Conservation (phyloP, 2,888 invertebrate species). For the Plagodis pulveraria region DNA sequence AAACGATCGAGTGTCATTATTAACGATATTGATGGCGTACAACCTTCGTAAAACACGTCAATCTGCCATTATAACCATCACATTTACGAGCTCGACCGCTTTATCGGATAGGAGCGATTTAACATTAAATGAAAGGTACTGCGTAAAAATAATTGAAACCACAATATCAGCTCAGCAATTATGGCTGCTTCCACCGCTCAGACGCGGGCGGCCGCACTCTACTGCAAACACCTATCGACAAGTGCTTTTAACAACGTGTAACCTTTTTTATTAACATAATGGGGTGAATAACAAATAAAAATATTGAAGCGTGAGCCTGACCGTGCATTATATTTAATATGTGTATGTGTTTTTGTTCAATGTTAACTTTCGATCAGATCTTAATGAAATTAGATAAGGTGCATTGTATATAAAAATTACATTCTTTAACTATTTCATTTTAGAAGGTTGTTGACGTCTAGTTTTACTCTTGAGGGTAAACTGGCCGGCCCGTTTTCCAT, state of each 20-base stretch:
- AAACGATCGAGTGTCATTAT: not conserved
- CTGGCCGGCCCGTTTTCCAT: no score
- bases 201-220: not conserved
- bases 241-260: not conserved
- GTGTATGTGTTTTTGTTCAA: no score
- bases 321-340: no score
- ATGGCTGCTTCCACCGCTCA: not conserved
- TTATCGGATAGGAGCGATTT: slow-evolving; percentile 17
- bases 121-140: slow-evolving; percentile 7
- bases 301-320: no score
- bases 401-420: no score
- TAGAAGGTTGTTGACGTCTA: no score
- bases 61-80: slow-evolving; percentile 9
- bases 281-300: no score
- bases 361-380: no score
- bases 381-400: no score
- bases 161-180: slow-evolving; percentile 14
- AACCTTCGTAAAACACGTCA: not conserved
- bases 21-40: slow-evolving; percentile 11
- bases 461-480: no score
- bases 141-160: slow-evolving; percentile 25
- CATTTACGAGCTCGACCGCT: slow-evolving; percentile 3
- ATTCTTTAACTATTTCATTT: no score
- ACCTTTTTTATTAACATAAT: no score
- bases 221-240: not conserved